Evolutionary conservation across 2,888 invertebrate species (phyloP).

Genomic region (Petrolisthes manimaculis): DNA sequence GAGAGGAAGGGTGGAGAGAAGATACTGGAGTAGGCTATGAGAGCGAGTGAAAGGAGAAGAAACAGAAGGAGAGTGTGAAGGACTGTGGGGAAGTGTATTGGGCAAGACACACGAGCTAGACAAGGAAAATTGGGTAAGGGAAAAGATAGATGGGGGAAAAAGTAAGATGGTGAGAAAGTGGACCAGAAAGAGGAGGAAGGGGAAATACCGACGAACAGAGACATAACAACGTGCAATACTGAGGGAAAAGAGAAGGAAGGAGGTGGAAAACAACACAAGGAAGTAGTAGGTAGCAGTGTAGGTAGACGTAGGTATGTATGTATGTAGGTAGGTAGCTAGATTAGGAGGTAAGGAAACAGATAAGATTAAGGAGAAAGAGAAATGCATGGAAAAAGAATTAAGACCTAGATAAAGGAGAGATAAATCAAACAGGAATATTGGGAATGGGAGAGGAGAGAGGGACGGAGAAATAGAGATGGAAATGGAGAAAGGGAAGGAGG

Average conservation of each 20-base stretch:
- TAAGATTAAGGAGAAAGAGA: not conserved
- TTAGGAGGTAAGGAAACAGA: not conserved
- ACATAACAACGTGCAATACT: not conserved
- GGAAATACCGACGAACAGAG: not conserved
- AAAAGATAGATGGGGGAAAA: not conserved
- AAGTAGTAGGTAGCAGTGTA: not conserved
- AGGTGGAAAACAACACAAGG: not conserved
- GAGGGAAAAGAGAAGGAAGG: not conserved
- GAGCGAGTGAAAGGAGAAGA: not conserved
- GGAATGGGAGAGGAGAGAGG: not conserved
- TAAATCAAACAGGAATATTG: not conserved
- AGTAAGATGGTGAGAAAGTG: not conserved
- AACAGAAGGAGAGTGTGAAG: not conserved
- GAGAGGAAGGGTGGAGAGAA: constrained; percentile 4
- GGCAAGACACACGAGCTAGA: not conserved
- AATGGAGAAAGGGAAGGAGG: not conserved
- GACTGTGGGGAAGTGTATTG: not conserved
- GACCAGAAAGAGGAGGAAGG: not conserved
- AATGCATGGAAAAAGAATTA: not conserved
- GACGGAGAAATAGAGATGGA: not conserved
- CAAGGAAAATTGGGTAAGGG: not conserved
- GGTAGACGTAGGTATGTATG: not conserved
- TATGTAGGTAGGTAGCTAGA: not conserved
- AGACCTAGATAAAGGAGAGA: not conserved
- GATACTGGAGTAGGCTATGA: not conserved